Evolutionary conservation across 2,113 vertebrate genomes (phyloP), one percentile per base, ranked within the genome.

Genomic region (Paedocypris sp.): DNA sequence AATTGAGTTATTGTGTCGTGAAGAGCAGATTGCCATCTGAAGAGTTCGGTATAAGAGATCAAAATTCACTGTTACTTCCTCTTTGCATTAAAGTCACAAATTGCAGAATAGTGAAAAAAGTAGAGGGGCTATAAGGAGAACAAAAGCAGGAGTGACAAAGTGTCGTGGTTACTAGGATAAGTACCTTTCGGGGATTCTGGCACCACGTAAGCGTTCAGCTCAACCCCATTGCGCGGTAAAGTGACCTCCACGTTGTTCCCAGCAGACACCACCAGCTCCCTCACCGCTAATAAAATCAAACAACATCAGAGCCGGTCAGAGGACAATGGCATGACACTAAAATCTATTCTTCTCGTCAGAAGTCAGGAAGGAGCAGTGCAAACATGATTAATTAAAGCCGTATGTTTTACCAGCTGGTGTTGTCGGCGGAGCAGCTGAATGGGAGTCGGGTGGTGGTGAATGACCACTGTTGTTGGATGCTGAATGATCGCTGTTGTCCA

Each of bases 231-330:
- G 66, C 78, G 79, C 9, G 94, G 95, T 68, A 98, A 79, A 3
- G 91, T 98, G 28, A 99, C 88, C 76, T 95, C 83, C 0, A 97
- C 92, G 0, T 83, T 95, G 54, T 91, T 75, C 46, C 94, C 94
- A 65, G 94, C 94, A 1, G 94, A 99, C 70, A 99, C 94, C 20
- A 94, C 87, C 80, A 99, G 80, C 67, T 96, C 87, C 77, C 84
- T 88, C 72, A 87, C 73, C 78, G 72, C 1, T 26, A 9, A 1
- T 15, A 12, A 7, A 62, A 49, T 28, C 18, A 49, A 19, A 39
- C 15, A 33, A 22, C 12, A 22, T 46, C 20, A 46, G 11, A 50
- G 5, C n/a, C n/a, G n/a, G n/a, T n/a, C n/a, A n/a, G n/a, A n/a
- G n/a, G n/a, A n/a, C n/a, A n/a, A n/a, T n/a, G n/a, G n/a, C n/a